These are phyloP conservation scores for Tautogolabrus adspersus DNA, from an alignment of 2,113 vertebrate genomes.

Conservation along the genomic window DNA sequence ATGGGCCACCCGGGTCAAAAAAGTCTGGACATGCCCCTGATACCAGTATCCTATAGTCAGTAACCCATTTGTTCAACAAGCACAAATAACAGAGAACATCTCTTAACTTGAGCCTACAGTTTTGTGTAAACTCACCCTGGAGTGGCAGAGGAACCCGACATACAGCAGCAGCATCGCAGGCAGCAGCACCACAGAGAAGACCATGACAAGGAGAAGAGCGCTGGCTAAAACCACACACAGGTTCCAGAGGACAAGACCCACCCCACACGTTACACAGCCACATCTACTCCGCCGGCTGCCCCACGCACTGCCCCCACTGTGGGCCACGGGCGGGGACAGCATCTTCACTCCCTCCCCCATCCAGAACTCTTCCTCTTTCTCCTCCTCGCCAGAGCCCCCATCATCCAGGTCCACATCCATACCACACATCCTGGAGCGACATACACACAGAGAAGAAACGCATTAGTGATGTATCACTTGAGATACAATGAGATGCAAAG, in stretches of 20 bases:
- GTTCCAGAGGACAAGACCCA: slow-evolving; percentile 86
- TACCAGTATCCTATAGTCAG: neutral
- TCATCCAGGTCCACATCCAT: slow-evolving; percentile 79
- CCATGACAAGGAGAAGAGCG: slow-evolving; percentile 77
- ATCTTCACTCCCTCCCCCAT: slow-evolving; percentile 80
- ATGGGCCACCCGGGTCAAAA: too few relatives aligned
- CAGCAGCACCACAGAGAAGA: slow-evolving; percentile 85
- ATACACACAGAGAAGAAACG: too few relatives aligned
- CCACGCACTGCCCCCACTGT: slow-evolving; percentile 73
- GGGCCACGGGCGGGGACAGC: slow-evolving; percentile 81
- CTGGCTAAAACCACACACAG: slow-evolving; percentile 79
- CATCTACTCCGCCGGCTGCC: slow-evolving; percentile 82
- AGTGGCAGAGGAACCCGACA: slow-evolving; percentile 90
- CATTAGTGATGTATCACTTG: neutral
- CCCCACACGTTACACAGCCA: slow-evolving; percentile 87
- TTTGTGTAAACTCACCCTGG: slow-evolving; percentile 83
- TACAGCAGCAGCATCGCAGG: slow-evolving; percentile 88
- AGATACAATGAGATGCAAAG: neutral
- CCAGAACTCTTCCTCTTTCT: slow-evolving; percentile 82
- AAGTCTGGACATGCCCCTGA: neutral
- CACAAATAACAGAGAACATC: neutral
- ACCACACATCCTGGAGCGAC: slow-evolving; percentile 81
- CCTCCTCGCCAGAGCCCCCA: slow-evolving; percentile 71
- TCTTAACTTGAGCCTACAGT: neutral
- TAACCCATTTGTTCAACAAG: neutral